Evolutionary conservation across 1,140 invertebrate species (phyloP).

Genomic region (Nephila pilipes): DNA sequence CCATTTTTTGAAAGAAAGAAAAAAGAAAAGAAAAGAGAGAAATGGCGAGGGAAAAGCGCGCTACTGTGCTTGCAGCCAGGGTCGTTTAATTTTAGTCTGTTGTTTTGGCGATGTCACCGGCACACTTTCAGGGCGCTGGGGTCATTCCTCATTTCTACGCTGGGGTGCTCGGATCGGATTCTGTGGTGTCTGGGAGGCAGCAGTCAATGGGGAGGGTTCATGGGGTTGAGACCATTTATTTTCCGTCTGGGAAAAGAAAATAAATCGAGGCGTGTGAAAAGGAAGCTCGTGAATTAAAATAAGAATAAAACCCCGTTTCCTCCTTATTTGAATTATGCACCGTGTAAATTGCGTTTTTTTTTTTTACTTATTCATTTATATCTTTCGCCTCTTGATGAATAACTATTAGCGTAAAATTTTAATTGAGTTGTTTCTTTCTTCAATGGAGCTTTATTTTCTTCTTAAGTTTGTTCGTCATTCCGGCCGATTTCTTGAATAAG

Average conservation of each 20-base stretch:
- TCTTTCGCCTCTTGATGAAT: too few species aligned
- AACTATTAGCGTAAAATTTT: too few species aligned
- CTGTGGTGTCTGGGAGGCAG: slow-evolving; percentile 4
- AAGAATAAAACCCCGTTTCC: too few species aligned
- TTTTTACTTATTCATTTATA: too few species aligned
- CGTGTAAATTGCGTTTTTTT: too few species aligned
- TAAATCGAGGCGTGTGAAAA: neutral
- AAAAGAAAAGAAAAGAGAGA: neutral
- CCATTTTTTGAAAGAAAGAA: too few species aligned
- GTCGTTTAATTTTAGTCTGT: slow-evolving; percentile 53
- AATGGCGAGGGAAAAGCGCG: too few species aligned
- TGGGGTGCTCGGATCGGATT: neutral
- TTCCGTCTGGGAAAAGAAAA: neutral
- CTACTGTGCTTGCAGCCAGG: slow-evolving; percentile 43
- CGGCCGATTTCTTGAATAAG: too few species aligned
- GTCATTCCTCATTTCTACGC: slow-evolving; percentile 69
- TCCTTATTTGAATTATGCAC: too few species aligned
- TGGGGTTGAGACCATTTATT: neutral
- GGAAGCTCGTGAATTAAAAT: neutral
- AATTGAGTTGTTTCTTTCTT: too few species aligned
- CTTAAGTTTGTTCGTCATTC: too few species aligned
- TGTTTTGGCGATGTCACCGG: slow-evolving; percentile 56
- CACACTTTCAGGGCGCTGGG: slow-evolving; percentile 28
- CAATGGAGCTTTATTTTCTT: too few species aligned
- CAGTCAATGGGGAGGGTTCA: neutral